Base-by-base conservation (phyloP, 2,797 vertebrate species). In the Amphiprion clarkii region DNA sequence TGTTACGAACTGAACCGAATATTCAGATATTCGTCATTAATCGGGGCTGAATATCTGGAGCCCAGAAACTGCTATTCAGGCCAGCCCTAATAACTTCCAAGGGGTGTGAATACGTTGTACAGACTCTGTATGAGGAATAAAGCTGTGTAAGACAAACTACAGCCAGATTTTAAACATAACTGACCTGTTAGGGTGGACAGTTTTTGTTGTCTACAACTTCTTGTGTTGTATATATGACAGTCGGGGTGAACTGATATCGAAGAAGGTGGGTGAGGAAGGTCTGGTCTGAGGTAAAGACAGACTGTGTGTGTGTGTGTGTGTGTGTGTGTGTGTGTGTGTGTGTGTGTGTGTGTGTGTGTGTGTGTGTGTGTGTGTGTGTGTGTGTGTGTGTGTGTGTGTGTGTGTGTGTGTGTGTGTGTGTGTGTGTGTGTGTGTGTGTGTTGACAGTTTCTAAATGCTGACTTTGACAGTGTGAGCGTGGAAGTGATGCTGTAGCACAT, bases 401-500 rank as follows among this genome's bases (percentile, higher is more conserved):
- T 40, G 42, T 52, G 53, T n/a, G 49, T 27, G 54, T 29, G 74
- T 29, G 66, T 12, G 74, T 44, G 60, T 49, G 66, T 62, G 63
- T n/a, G 71, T 49, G 74, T 49, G 71, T 63, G 66, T 49, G 39
- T 59, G 79, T 67, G 76, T 62, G 82, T 64, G 70, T 83, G 78
- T 52, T 78, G 66, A 81, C 65, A 69, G 82, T 46, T 55, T 85
- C 40, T 81, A 88, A 89, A 80, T 79, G 87, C 91, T 92, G 88
- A 91, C 89, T 88, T 87, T 88, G 83, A 86, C 83, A 76, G 77
- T 66, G 71, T 40, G 73, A 84, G 79, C 1, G 49, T 68, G 88
- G 85, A 93, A 90, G 67, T 92, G 91, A 92, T 88, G 84, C 72
- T 81, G 72, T 82, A 46, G 91, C 90, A 92, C 91, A 92, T 94